These are phyloP conservation scores for Plagiodera versicolora DNA, from an alignment of 2,888 invertebrate genomes.

Conservation along the genomic window DNA sequence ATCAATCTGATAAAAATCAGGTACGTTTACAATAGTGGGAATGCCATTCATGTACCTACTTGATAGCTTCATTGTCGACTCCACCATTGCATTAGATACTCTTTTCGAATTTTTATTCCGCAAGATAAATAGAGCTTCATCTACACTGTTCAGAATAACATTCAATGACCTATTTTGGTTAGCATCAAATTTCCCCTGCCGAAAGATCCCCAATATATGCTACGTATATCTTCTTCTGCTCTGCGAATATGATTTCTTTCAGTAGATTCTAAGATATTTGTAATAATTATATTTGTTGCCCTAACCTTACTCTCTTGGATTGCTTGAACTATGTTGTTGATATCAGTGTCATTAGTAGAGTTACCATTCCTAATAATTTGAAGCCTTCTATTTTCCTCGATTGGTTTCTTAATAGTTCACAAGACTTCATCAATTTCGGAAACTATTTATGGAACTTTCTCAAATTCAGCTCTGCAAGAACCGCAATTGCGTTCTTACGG, in stretches of 20 bases:
- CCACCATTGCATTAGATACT: neutral
- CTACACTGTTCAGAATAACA: conserved; percentile 3
- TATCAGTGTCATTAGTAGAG: neutral
- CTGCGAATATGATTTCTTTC: neutral
- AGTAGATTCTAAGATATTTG: conserved; percentile 4
- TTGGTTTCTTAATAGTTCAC: neutral
- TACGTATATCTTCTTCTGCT: conserved; percentile 1
- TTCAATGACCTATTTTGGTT: conserved; percentile 4
- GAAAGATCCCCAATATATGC: neutral
- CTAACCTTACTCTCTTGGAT: conserved; percentile 1
- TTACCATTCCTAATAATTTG: conserved; percentile 2
- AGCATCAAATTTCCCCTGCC: conserved; percentile 1
- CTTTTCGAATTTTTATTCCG: neutral
- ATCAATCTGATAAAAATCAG: neutral
- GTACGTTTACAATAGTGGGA: neutral
- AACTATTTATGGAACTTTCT: too few species aligned
- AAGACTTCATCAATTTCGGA: too few species aligned
- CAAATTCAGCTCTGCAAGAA: neutral
- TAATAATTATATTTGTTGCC: too few species aligned
- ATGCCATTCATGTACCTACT: conserved; percentile 1
- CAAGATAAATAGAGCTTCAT: neutral
- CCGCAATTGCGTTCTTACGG: too few species aligned
- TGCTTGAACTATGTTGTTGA: neutral
- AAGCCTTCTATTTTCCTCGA: neutral
- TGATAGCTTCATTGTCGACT: conserved; percentile 8